Percentiles rank a stretch among this genome's conserved stretches.
Conservation (phyloP, 2,888 invertebrate genomes). For the Harpalus rufipes region DNA sequence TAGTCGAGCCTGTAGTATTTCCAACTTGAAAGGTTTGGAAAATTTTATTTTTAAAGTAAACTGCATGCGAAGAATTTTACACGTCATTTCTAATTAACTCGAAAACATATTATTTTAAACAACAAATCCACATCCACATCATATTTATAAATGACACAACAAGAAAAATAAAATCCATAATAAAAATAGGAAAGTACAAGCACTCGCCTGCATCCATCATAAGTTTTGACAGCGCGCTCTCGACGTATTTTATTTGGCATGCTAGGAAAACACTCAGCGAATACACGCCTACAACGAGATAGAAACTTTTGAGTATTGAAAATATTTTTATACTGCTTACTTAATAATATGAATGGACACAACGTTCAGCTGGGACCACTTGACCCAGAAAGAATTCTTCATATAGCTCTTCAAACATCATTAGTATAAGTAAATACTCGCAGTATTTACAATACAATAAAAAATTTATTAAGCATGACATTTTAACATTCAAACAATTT, state of each 20-base stretch:
- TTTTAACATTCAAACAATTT: too few relatives aligned
- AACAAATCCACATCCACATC: constrained; percentile 37
- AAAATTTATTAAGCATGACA: not conserved
- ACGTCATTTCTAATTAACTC: constrained; percentile 54
- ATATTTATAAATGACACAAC: constrained; percentile 50
- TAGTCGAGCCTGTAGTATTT: constrained; percentile 13
- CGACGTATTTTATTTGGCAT: not conserved
- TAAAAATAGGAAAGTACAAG: constrained; percentile 37
- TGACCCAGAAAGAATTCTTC: constrained; percentile 24
- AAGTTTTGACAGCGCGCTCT: constrained; percentile 43
- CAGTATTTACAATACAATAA: not conserved
- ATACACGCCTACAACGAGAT: constrained; percentile 11
- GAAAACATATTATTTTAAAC: constrained; percentile 48
- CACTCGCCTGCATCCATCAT: constrained; percentile 39
- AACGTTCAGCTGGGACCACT: not conserved
- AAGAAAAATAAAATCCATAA: constrained; percentile 12
- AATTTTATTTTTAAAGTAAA: constrained; percentile 50
- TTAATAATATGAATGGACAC: not conserved
- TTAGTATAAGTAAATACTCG: not conserved
- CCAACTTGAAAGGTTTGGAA: constrained; percentile 25
- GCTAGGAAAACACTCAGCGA: constrained; percentile 25
- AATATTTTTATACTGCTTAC: constrained; percentile 21
- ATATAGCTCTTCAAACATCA: constrained; percentile 2
- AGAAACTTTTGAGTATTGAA: not conserved
- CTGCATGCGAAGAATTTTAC: constrained; percentile 32